phyloP scores from a whole-genome alignment of 2,888 invertebrate genomes.

The Protophormia terraenovae region DNA sequence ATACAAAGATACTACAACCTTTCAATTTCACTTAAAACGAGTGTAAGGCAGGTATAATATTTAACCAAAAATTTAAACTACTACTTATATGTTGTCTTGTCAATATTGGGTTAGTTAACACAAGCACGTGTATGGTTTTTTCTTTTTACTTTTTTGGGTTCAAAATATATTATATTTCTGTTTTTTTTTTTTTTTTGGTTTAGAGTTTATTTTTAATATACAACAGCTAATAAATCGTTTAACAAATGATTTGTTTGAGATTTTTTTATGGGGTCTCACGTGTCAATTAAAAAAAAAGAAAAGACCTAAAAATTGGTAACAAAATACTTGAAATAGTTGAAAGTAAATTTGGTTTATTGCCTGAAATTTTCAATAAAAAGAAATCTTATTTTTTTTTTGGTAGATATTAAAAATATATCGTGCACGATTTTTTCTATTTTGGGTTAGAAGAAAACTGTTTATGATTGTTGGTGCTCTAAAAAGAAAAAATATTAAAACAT shows the following conservation, averaged over 20 bases:
- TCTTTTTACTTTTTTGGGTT: not conserved
- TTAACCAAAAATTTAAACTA: not conserved
- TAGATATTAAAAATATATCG: slow-evolving; percentile 20
- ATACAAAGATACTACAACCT: not conserved
- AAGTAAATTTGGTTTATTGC: slow-evolving; percentile 31
- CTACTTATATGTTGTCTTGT: not conserved
- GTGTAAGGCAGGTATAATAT: not conserved
- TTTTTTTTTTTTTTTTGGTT: not conserved
- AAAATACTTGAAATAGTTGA: slow-evolving; percentile 46
- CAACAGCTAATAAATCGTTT: slow-evolving; percentile 59
- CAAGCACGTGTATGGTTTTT: slow-evolving; percentile 11
- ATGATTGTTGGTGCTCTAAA: not conserved
- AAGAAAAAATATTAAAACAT: not conserved
- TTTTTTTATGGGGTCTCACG: slow-evolving; percentile 5
- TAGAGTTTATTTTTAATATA: not conserved
- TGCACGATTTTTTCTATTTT: slow-evolving; percentile 27
- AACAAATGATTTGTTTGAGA: slow-evolving; percentile 45
- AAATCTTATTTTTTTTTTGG: slow-evolving; percentile 17
- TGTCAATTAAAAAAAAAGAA: not conserved
- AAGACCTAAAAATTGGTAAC: slow-evolving; percentile 33
- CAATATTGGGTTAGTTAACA: slow-evolving; percentile 18
- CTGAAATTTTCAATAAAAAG: not conserved
- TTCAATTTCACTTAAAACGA: slow-evolving; percentile 51
- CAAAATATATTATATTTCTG: slow-evolving; percentile 3
- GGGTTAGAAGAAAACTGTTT: not conserved